Percentiles rank a stretch among this genome's conserved stretches.
phyloP scores from a whole-genome alignment of 2,888 invertebrate genomes.

The Zele albiditarsus region DNA sequence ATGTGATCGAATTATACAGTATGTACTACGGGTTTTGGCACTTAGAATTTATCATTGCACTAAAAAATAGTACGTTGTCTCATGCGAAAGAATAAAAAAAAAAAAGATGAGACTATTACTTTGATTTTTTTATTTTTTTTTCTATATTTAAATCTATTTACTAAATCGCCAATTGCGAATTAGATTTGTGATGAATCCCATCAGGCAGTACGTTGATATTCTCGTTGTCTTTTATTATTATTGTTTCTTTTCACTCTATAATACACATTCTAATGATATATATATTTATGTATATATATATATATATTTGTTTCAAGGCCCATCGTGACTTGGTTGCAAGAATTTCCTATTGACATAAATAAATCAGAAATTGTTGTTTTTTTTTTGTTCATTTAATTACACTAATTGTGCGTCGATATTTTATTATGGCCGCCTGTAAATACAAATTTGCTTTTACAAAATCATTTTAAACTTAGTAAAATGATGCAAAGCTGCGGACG shows the following conservation, averaged over 20 bases:
- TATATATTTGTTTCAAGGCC: conserved; percentile 36
- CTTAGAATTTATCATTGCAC: conserved; percentile 67
- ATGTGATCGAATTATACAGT: conserved; percentile 53
- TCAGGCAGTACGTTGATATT: conserved; percentile 39
- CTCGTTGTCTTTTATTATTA: not conserved
- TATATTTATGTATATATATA: conserved; percentile 20
- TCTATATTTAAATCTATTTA: conserved; percentile 37
- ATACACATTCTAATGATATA: conserved; percentile 46
- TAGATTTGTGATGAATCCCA: conserved; percentile 22
- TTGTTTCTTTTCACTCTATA: conserved; percentile 43
- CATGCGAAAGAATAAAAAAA: not conserved
- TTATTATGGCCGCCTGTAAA: conserved; percentile 24
- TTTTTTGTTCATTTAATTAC: conserved; percentile 26
- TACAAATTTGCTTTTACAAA: conserved; percentile 62
- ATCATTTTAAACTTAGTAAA: conserved; percentile 67
- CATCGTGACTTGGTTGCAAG: conserved; percentile 36
- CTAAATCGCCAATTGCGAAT: conserved; percentile 24
- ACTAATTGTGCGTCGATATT: conserved; percentile 20
- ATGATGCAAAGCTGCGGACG: conserved; percentile 66
- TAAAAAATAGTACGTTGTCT: conserved; percentile 49
- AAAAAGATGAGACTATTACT: conserved; percentile 33
- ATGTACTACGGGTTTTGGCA: conserved; percentile 69
- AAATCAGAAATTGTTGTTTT: conserved; percentile 29
- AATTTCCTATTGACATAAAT: conserved; percentile 21
- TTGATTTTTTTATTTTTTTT: conserved; percentile 46